Evolutionary conservation across 2,797 vertebrate genomes (phyloP).

Genomic region (Gephyroberyx darwinii): DNA sequence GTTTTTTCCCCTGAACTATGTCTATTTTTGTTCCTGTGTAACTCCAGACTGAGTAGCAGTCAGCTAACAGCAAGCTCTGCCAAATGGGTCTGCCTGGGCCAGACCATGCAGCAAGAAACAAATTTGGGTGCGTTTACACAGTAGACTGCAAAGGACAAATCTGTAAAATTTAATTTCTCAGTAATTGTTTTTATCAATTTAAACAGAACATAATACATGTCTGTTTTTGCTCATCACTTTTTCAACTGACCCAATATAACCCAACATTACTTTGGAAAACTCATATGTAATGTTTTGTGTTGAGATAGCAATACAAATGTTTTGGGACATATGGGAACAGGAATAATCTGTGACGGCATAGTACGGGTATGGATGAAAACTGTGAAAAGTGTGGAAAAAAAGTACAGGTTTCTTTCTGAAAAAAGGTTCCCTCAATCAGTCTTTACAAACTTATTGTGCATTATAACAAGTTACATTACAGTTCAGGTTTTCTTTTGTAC

Average conservation of each 20-base stretch:
- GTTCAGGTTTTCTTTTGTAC: conserved; percentile 68
- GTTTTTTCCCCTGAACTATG: conserved; percentile 30
- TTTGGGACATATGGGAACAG: conserved; percentile 28
- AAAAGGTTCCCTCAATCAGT: conserved; percentile 62
- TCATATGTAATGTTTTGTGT: conserved; percentile 50
- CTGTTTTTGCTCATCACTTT: conserved; percentile 13
- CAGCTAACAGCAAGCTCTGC: conserved; percentile 29
- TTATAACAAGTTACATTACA: conserved; percentile 77
- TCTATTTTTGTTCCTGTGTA: conserved; percentile 62
- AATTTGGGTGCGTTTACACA: conserved; percentile 43
- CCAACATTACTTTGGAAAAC: conserved; percentile 38
- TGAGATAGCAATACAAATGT: conserved; percentile 36
- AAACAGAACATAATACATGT: conserved; percentile 7
- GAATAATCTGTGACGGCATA: conserved; percentile 36
- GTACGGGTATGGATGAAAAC: conserved; percentile 48
- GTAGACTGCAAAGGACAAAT: conserved; percentile 19
- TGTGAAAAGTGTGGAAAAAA: conserved; percentile 31
- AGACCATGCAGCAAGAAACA: conserved; percentile 24
- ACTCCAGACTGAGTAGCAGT: conserved; percentile 47
- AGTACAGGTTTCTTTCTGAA: conserved; percentile 55
- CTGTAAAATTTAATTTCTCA: conserved; percentile 25
- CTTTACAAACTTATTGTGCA: conserved; percentile 77
- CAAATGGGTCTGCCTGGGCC: conserved; percentile 23
- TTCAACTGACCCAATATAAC: conserved; percentile 25
- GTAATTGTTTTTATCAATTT: background rate